phyloP scores from a whole-genome alignment of 2,113 vertebrate genomes.

The Acanthisitta chloris region DNA sequence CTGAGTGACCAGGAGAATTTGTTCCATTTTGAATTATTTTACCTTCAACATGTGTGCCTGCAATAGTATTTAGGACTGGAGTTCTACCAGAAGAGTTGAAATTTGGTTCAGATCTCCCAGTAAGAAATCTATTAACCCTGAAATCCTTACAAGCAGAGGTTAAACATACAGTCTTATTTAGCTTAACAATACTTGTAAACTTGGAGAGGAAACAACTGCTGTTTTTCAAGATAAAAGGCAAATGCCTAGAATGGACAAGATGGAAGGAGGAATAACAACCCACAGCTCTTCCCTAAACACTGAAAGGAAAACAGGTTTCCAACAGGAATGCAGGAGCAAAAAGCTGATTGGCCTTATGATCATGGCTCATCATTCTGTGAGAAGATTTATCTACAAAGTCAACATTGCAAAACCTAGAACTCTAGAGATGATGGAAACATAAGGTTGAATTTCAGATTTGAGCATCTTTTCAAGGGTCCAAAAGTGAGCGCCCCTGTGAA shows the following conservation, averaged over 20 bases:
- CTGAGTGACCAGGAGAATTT: not conserved
- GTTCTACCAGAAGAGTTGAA: not conserved
- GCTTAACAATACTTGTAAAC: not conserved
- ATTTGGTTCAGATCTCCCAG: not conserved
- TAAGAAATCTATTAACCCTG: not conserved
- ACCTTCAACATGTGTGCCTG: not conserved
- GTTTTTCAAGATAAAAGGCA: not conserved
- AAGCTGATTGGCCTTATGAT: not conserved
- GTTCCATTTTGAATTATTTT: not conserved
- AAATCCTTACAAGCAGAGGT: not conserved
- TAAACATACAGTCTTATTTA: not conserved
- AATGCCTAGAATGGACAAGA: not conserved
- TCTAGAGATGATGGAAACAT: not conserved
- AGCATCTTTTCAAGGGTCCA: not conserved
- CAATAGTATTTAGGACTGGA: not conserved
- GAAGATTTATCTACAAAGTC: fast-evolving
- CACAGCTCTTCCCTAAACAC: not conserved
- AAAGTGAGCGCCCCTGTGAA: not conserved
- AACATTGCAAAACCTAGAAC: not conserved
- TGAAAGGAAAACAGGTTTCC: not conserved
- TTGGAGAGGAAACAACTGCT: not conserved
- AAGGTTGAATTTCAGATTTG: not conserved
- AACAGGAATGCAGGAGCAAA: not conserved
- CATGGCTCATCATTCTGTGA: not conserved
- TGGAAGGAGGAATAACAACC: not conserved